phyloP scores from a whole-genome alignment of 2,888 invertebrate genomes.

The Drosophila neotestacea region DNA sequence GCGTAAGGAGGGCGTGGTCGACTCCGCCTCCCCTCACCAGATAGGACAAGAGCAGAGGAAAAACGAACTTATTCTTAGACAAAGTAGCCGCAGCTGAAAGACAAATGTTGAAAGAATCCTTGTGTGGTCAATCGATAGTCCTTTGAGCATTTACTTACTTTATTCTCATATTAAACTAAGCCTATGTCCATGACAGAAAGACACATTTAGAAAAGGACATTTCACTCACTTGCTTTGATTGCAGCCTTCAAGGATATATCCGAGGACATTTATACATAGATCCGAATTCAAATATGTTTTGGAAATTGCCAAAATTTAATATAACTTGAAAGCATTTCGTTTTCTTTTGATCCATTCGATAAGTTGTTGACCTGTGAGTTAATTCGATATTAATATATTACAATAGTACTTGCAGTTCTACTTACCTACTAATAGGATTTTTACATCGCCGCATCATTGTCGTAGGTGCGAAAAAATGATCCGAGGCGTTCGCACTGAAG shows the following conservation, averaged over 20 bases:
- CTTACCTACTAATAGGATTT: no score
- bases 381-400: no score
- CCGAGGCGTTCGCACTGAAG: no score
- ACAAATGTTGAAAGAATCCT: slow-evolving; percentile 14
- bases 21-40: background rate
- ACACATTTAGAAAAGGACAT: background rate
- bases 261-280: background rate
- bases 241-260: no score
- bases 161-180: background rate
- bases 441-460: no score
- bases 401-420: no score
- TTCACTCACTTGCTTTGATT: no score
- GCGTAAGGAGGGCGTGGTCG: slow-evolving; percentile 7
- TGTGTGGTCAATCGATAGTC: slow-evolving; percentile 27
- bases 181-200: background rate
- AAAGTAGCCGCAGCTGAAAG: slow-evolving; percentile 19
- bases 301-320: no score
- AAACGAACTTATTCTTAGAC: slow-evolving; percentile 3
- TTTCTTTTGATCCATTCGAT: background rate
- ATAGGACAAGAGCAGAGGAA: background rate
- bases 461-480: no score
- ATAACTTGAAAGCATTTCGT: background rate
- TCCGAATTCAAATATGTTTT: background rate
- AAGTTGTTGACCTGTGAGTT: background rate
- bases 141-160: slow-evolving; percentile 5